Evolutionary conservation across 1,140 invertebrate species (phyloP), one percentile per base, ranked within the genome.

Genomic region (Calephelis nemesis): DNA sequence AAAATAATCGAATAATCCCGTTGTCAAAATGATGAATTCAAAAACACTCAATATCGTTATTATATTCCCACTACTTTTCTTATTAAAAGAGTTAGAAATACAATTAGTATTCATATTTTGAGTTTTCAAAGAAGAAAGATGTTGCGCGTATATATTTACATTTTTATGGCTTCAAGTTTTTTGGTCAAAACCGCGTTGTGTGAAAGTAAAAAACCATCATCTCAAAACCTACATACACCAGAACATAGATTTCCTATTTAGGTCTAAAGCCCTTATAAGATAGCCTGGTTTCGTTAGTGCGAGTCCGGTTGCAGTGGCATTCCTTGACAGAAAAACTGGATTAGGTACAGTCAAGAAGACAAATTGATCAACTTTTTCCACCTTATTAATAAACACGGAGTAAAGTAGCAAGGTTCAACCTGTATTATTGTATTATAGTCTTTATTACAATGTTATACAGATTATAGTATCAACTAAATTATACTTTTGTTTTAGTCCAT

Each of bases 261-360:
- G 49, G 71, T 60, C 50, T 60, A 11, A 54, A 52, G 71, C 66
- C 66, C 66, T 62, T 65, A 50, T 70, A 50, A 30, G 47, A 52
- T 62, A 50, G 64, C 69, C 65, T 70, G 64, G 64, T 70, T 71
- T 67, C 19, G 52, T 60, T 67, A 45, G 10, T 30, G 40, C 40
- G 65, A 58, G 45, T 45, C 19, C 52, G 58, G 58, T 40, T 42
- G 58, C 58, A 60, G 40, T 40, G 58, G 40, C 39, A 60, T 60
- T 60, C 30, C 42, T 45, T 60, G 30, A 60, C 39, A 60, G 39
- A 60, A 60, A 58, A 42, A 67, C 65, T 47, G 65, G 65, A 58
- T 67, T 42, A 30, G 47, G 45, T 49, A 48, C 45, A 30, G 63
- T 64, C 13, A 64, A 30, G 47, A 49, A 64, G 15, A 47, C 30